A percentile compares a stretch with the other conserved stretches of the same genome.
Conservation (phyloP, 1,140 invertebrate species). For the Campoletis sonorensis region DNA sequence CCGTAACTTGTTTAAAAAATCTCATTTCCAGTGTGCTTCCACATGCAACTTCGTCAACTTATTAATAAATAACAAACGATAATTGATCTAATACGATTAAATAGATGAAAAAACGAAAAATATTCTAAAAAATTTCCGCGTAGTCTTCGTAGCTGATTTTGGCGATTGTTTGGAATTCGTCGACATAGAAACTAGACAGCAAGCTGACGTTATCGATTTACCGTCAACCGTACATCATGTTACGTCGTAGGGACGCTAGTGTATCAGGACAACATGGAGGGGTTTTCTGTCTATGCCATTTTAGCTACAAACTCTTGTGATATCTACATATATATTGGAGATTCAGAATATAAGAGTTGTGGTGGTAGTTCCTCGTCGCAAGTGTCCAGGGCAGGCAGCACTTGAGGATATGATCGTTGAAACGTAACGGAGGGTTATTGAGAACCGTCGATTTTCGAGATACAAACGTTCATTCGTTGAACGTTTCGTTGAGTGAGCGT, state of each 20-base stretch:
- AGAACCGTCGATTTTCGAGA: background rate
- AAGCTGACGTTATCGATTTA: conserved; percentile 69
- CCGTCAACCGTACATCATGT: conserved; percentile 75
- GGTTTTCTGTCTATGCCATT: conserved; percentile 37
- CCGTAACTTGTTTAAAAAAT: no score
- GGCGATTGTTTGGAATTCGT: background rate
- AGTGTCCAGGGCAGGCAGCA: background rate
- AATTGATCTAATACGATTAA: no score
- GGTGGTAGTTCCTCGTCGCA: background rate
- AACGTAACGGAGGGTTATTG: background rate
- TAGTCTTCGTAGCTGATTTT: no score
- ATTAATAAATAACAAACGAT: no score
- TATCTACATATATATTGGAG: background rate
- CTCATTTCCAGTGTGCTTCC: no score
- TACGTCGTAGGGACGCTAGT: conserved; percentile 73
- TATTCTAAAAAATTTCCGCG: no score
- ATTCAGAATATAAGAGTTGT: background rate
- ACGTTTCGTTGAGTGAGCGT: background rate
- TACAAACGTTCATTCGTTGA: background rate
- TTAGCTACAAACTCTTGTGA: background rate
- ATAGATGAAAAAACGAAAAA: no score
- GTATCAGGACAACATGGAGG: conserved; percentile 70
- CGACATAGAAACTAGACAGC: background rate
- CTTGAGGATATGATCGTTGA: background rate
- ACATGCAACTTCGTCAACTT: no score